Evolutionary conservation across 2,797 vertebrate species (phyloP), one percentile per base, ranked within the genome.

Genomic region (Aythya fuligula): DNA sequence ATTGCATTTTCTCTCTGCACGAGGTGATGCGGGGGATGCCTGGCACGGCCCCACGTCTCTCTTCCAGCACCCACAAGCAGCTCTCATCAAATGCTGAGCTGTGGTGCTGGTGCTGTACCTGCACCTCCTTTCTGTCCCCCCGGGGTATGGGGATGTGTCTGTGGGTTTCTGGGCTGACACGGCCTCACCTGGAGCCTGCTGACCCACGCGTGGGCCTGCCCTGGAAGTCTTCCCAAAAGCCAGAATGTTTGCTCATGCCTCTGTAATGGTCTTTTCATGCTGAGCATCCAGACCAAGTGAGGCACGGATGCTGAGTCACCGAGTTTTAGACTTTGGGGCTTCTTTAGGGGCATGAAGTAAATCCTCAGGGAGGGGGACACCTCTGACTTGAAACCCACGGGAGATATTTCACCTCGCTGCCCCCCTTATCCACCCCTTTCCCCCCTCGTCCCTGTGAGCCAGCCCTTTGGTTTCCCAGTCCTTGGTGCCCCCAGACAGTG

Each of bases 401-500:
- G 10, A 82, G 45, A 47, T 15, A 8, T 9, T 58, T 53, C 82
- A n/a, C 47, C 43, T n/a, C 66, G 16, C 56, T 2, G 22, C 51
- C 32, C 5, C 20, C 60, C 91, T 62, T 74, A 54, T 8, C 74
- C 70, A 8, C 32, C 34, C 34, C n/a, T n/a, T n/a, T n/a, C 79
- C 43, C 60, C 47, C 25, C 15, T 21, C 2, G 4, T 11, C 41
- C 24, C 81, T 30, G 4, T 0, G 0, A 56, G 8, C 64, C 25
- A 28, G 12, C 13, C 65, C 49, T 9, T 25, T 73, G 39, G 17
- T 77, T 13, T 0, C 81, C 69, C 3, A 60, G 1, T 7, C 9
- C 9, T 6, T 66, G 27, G 34, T 3, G 3, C 28, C 6, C 2
- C 6, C 45, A 19, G 14, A 75, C 3, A 16, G 5, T 0, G 0